A percentile compares a stretch with the other conserved stretches of the same genome.
These are phyloP conservation scores for Campoletis raptor DNA, from an alignment of 2,888 invertebrate genomes.

Conservation along the genomic window DNA sequence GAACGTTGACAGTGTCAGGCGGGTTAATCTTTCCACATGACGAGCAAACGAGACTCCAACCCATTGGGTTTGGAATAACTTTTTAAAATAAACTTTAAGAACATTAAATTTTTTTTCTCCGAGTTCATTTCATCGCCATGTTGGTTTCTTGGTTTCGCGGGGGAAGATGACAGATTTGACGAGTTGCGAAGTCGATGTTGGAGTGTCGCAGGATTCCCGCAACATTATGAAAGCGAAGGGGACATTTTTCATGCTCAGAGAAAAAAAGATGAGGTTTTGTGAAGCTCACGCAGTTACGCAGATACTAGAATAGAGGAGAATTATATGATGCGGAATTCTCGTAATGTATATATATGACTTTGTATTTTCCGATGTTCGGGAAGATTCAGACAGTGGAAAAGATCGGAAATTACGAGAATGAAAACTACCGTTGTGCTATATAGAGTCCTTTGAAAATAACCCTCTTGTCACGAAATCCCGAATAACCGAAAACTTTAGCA, in stretches of 20 bases:
- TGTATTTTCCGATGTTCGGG: conserved; percentile 6
- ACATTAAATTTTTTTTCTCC: conserved; percentile 13
- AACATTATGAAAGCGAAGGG: not conserved
- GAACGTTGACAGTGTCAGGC: not conserved
- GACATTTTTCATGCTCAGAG: conserved; percentile 24
- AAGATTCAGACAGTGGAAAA: conserved; percentile 10
- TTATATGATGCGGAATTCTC: not conserved
- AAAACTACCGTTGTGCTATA: conserved; percentile 22
- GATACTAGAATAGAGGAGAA: not conserved
- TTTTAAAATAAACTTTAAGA: conserved; percentile 3
- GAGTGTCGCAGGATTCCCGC: not conserved
- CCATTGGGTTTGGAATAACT: not conserved
- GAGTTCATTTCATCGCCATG: conserved; percentile 7
- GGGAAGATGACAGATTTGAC: conserved; percentile 33
- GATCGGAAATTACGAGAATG: conserved; percentile 45
- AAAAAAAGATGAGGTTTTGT: not conserved
- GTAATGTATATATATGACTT: conserved; percentile 41
- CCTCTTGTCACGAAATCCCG: conserved; percentile 34
- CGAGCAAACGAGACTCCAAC: not conserved
- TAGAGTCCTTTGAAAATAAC: conserved; percentile 35
- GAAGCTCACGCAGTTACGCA: conserved; percentile 5
- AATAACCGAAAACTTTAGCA: conserved; percentile 66
- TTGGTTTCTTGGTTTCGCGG: not conserved
- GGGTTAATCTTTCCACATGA: not conserved
- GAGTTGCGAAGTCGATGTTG: conserved; percentile 37